Conservation (phyloP, 2,113 vertebrate genomes). For the Thinocorus orbignyianus region DNA sequence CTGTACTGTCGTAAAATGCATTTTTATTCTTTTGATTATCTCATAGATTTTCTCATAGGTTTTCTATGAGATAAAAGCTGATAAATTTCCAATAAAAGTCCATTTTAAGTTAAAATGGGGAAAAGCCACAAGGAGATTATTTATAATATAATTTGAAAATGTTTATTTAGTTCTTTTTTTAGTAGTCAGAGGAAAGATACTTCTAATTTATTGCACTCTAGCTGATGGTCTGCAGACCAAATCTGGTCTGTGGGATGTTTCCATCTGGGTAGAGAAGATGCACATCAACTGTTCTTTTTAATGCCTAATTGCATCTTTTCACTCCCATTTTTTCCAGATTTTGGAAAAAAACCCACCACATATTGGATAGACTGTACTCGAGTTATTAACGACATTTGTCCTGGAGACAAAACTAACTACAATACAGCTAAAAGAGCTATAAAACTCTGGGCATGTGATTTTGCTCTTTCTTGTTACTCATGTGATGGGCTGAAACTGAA, state of each 20-base stretch:
- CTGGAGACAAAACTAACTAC: not conserved
- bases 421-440: not conserved
- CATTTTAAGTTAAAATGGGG: not conserved
- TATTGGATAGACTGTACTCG: not conserved
- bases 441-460: not conserved
- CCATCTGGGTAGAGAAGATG: not conserved
- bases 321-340: not conserved
- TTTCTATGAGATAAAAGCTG: not conserved
- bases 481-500: not conserved
- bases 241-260: not conserved
- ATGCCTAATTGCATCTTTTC: not conserved
- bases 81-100: not conserved
- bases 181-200: not conserved
- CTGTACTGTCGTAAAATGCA: not conserved
- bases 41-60: not conserved
- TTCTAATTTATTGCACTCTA: not conserved
- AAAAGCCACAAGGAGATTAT: not conserved
- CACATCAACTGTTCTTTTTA: not conserved
- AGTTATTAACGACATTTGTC: not conserved
- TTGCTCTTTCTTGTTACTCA: not conserved
- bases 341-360: not conserved
- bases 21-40: not conserved
- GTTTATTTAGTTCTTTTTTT: not conserved
- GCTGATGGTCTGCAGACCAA: not conserved
- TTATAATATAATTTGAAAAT: not conserved